Evolutionary conservation across 2,113 vertebrate genomes (phyloP).

Genomic region (Oncorhynchus keta): DNA sequence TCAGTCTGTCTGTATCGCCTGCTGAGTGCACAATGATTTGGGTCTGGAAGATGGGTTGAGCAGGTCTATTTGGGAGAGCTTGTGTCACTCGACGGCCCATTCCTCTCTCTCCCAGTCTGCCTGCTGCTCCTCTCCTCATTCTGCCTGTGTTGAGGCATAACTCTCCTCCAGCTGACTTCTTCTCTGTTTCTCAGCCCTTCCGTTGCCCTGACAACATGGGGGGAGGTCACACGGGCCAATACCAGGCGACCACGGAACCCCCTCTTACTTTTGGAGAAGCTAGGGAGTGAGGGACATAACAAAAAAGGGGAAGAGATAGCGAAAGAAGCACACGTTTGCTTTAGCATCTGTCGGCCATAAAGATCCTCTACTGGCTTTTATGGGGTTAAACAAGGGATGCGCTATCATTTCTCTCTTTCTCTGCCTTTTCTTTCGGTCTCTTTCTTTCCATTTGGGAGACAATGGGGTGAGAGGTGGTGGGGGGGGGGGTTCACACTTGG

Average conservation of each 20-base stretch:
- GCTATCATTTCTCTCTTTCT: conserved; percentile 41
- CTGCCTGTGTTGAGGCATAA: conserved; percentile 51
- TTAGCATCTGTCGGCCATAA: conserved; percentile 78
- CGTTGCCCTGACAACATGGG: conserved; percentile 62
- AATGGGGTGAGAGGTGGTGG: conserved; percentile 28
- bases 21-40: not conserved
- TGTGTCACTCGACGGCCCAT: not conserved
- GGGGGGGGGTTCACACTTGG: conserved; percentile 43
- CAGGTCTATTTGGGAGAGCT: too few species aligned
- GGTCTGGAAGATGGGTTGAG: not conserved
- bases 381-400: conserved; percentile 63
- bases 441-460: not conserved
- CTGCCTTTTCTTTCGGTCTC: conserved; percentile 16
- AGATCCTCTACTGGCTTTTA: conserved; percentile 71
- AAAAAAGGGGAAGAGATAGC: not conserved
- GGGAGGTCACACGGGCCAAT: conserved; percentile 71
- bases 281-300: conserved; percentile 22
- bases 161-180: conserved; percentile 61
- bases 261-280: conserved; percentile 37
- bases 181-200: conserved; percentile 63
- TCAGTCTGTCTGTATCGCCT: not conserved
- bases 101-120: not conserved
- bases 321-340: conserved; percentile 45
- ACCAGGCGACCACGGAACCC: conserved; percentile 47
- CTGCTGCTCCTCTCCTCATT: conserved; percentile 36